Evolutionary conservation across 1,140 invertebrate genomes (phyloP).

Genomic region (Heterodera schachtii): DNA sequence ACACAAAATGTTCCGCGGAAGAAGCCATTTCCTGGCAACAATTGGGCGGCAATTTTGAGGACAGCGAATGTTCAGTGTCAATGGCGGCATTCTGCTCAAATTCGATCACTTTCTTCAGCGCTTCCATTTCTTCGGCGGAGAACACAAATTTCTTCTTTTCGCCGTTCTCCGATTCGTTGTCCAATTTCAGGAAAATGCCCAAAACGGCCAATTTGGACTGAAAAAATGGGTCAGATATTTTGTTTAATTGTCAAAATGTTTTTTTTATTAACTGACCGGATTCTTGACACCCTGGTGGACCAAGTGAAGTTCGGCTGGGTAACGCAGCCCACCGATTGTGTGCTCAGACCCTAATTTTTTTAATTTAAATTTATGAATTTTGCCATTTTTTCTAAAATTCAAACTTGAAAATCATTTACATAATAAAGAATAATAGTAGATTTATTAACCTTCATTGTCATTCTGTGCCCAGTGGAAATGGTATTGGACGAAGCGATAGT

Average conservation of each 20-base stretch:
- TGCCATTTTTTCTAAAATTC: not conserved
- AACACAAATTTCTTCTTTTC: constrained; percentile 24
- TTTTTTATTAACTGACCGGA: constrained; percentile 12
- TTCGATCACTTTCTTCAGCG: constrained; percentile 34
- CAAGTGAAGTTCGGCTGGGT: constrained; percentile 61
- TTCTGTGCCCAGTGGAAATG: constrained; percentile 61
- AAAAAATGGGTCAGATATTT: constrained; percentile 26
- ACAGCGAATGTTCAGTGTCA: constrained; percentile 14
- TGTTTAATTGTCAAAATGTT: constrained; percentile 44
- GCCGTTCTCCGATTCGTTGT: constrained; percentile 26
- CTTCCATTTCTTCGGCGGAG: constrained; percentile 42
- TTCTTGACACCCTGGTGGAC: constrained; percentile 56
- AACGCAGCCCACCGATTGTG: constrained; percentile 55
- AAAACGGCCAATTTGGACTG: constrained; percentile 56
- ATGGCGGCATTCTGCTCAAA: constrained; percentile 11
- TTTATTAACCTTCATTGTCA: constrained; percentile 45
- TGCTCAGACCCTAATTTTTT: constrained; percentile 55
- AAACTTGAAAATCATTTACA: not conserved
- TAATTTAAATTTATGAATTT: not conserved
- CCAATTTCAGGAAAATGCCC: constrained; percentile 57
- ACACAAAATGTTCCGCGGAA: constrained; percentile 32
- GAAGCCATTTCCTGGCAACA: constrained; percentile 17
- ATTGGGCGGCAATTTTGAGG: constrained; percentile 28
- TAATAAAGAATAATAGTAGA: not conserved
- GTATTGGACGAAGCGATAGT: constrained; percentile 59